Conservation (phyloP, 2,113 vertebrate species). For the Ailurus styani region DNA sequence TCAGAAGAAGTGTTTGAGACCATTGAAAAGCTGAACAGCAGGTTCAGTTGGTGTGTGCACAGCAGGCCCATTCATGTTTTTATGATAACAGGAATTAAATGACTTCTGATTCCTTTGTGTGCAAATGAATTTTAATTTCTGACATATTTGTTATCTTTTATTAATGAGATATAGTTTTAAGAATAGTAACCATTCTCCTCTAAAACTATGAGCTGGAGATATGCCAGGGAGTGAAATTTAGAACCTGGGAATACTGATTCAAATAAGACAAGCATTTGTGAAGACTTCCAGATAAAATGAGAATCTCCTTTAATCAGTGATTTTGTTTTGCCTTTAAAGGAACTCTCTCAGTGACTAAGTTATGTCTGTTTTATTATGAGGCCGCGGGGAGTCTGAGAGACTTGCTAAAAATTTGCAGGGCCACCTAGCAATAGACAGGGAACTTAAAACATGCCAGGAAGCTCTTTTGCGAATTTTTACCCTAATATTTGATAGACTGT, state of each 20-base stretch:
- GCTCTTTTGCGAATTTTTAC: neutral
- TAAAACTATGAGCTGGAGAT: slow-evolving; percentile 1
- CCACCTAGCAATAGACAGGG: neutral
- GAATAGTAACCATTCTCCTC: neutral
- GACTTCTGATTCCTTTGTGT: neutral
- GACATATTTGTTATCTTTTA: neutral
- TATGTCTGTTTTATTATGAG: neutral
- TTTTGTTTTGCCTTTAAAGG: neutral
- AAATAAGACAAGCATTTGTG: neutral
- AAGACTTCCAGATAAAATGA: neutral
- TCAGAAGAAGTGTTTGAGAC: neutral
- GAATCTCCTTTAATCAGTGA: neutral
- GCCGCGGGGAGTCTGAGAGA: neutral
- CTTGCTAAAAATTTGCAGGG: neutral
- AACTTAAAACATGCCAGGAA: neutral
- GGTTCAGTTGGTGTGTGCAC: too few species aligned
- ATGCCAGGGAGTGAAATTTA: neutral
- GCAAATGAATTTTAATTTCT: slow-evolving; percentile 26
- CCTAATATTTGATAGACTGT: neutral
- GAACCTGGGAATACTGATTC: neutral
- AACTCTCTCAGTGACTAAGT: neutral
- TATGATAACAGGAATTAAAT: slow-evolving; percentile 28
- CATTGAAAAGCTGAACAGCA: neutral
- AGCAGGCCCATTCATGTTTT: neutral
- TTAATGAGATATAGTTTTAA: neutral